Percentiles rank a stretch among this genome's conserved stretches.
Conservation (phyloP, 2,888 invertebrate genomes). For the Brenthis ino region DNA sequence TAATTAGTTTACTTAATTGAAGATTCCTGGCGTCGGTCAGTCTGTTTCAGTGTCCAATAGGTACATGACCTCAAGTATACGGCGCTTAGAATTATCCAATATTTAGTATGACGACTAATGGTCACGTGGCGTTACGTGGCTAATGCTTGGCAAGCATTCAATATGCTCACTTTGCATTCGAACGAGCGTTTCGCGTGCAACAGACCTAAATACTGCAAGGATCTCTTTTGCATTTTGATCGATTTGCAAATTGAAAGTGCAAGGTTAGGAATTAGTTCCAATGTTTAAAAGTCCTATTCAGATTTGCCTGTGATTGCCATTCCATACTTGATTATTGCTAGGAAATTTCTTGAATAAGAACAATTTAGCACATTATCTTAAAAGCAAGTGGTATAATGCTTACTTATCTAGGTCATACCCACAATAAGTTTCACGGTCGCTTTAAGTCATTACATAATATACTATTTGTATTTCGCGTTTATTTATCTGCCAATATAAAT, state of each 20-base stretch:
- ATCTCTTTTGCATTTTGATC: constrained; percentile 57
- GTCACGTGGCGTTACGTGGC: constrained; percentile 65
- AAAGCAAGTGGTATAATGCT: constrained; percentile 27
- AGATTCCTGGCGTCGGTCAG: constrained; percentile 27
- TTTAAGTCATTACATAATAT: constrained; percentile 26
- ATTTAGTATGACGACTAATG: constrained; percentile 65
- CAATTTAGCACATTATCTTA: constrained; percentile 36
- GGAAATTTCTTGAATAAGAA: constrained; percentile 25
- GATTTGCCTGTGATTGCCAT: constrained; percentile 1
- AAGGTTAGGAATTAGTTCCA: constrained; percentile 31
- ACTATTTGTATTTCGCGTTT: constrained; percentile 28
- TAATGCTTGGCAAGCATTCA: constrained; percentile 68
- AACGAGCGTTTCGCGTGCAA: constrained; percentile 54
- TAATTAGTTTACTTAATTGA: constrained; percentile 25
- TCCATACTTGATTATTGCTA: constrained; percentile 2
- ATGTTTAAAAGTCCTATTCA: constrained; percentile 11
- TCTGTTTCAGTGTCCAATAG: constrained; percentile 51
- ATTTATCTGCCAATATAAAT: constrained; percentile 20
- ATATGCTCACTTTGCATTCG: constrained; percentile 57
- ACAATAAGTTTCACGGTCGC: constrained; percentile 37
- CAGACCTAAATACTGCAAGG: constrained; percentile 62
- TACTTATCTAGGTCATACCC: constrained; percentile 31
- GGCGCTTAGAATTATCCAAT: constrained; percentile 63
- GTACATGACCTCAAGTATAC: constrained; percentile 66
- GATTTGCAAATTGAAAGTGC: constrained; percentile 41